These are phyloP conservation scores for Coccyzus lansbergi DNA, from an alignment of 2,797 vertebrate species.

Conservation along the genomic window DNA sequence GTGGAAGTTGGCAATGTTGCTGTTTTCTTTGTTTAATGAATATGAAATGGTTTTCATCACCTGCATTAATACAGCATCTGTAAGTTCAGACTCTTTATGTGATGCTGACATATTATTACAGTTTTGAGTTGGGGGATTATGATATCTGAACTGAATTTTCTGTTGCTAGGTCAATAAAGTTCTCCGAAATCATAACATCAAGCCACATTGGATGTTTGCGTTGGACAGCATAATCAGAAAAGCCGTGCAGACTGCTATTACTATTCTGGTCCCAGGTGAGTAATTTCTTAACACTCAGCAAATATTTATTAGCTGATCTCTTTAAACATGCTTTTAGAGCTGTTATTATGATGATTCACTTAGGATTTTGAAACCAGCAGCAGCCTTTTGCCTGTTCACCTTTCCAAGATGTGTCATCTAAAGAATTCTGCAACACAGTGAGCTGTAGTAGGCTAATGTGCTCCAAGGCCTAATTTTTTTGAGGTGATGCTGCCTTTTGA, in stretches of 20 bases:
- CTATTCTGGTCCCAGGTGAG: conserved; percentile 97
- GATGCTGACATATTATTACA: neutral
- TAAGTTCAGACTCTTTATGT: neutral
- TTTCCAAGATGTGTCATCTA: neutral
- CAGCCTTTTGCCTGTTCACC: neutral
- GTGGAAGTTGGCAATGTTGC: neutral
- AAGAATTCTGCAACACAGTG: neutral
- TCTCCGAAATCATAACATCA: conserved; percentile 97
- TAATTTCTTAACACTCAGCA: neutral
- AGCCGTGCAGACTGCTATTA: conserved; percentile 97
- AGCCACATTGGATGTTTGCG: conserved; percentile 99
- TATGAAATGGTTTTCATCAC: neutral
- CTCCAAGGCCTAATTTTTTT: neutral
- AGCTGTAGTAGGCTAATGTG: neutral
- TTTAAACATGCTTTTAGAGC: neutral
- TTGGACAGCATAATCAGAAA: conserved; percentile 98
- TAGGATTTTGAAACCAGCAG: neutral
- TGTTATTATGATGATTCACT: neutral
- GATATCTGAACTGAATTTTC: conserved; percentile 24
- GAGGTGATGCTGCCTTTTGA: neutral
- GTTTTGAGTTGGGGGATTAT: neutral
- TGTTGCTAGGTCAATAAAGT: conserved; percentile 94
- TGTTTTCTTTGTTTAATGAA: neutral
- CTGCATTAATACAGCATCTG: neutral
- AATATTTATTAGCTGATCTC: conserved; percentile 3